Conservation (phyloP, 2,113 vertebrate genomes). For the Psettodes erumei region DNA sequence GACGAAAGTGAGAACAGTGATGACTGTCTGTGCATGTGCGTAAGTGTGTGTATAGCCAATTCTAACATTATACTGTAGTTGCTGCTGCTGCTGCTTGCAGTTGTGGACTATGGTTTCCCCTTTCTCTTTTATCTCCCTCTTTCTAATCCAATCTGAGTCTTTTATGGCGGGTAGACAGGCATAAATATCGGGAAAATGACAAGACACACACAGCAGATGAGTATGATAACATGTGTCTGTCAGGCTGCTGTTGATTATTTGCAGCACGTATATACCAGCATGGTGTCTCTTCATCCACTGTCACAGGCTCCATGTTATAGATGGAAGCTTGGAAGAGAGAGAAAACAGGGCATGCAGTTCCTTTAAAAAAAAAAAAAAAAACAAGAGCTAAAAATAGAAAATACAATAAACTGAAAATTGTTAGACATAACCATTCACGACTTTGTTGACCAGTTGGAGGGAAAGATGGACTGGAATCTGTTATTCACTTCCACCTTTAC, state of each 20-base stretch:
- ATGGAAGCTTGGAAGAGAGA: background rate
- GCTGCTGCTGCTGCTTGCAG: slow-evolving; percentile 38
- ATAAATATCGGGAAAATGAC: slow-evolving; percentile 18
- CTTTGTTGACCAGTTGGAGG: background rate
- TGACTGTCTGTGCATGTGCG: slow-evolving; percentile 48
- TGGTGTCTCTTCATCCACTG: background rate
- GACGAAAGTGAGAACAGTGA: slow-evolving; percentile 58
- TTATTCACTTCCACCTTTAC: background rate
- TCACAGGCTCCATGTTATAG: background rate
- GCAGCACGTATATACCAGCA: background rate
- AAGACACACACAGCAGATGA: slow-evolving; percentile 10
- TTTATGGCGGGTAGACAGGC: background rate
- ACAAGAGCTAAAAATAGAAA: background rate
- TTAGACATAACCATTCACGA: background rate
- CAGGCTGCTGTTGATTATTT: background rate
- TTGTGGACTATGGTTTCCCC: slow-evolving; percentile 14
- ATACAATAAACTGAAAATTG: background rate
- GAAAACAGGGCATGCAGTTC: background rate
- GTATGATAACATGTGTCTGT: background rate
- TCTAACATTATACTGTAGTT: slow-evolving; percentile 33
- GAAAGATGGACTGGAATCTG: background rate
- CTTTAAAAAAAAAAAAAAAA: background rate
- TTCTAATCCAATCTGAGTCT: slow-evolving; percentile 21
- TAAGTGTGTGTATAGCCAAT: slow-evolving; percentile 11
- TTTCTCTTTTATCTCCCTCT: slow-evolving; percentile 7